phyloP scores from a whole-genome alignment of 2,888 invertebrate species.

The Dexiosoma caninum region DNA sequence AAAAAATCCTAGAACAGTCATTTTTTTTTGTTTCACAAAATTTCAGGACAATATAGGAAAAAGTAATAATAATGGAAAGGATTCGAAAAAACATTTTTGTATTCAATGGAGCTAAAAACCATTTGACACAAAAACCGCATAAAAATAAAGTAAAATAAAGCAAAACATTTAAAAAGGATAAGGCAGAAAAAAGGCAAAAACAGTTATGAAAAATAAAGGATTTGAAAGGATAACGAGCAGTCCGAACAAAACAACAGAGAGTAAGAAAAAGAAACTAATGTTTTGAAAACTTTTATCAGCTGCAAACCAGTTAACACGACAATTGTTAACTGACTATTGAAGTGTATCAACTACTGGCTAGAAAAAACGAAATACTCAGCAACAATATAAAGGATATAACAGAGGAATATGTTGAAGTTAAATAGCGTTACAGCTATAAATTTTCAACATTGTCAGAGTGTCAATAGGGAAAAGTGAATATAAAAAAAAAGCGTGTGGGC shows the following conservation, averaged over 20 bases:
- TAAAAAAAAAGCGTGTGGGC: not conserved
- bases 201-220: slow-evolving; percentile 21
- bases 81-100: slow-evolving; percentile 44
- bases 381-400: slow-evolving; percentile 33
- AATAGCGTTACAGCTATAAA: slow-evolving; percentile 53
- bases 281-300: slow-evolving; percentile 73
- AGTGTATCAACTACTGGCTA: slow-evolving; percentile 24
- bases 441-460: slow-evolving; percentile 59
- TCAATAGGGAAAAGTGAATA: slow-evolving; percentile 42
- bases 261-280: slow-evolving; percentile 43
- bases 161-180: slow-evolving; percentile 25
- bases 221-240: slow-evolving; percentile 57
- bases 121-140: slow-evolving; percentile 63
- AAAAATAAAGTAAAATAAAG: slow-evolving; percentile 54
- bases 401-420: slow-evolving; percentile 31
- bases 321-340: slow-evolving; percentile 41
- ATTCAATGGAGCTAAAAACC: slow-evolving; percentile 63
- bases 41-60: slow-evolving; percentile 20
- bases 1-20: not conserved
- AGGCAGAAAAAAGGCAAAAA: not conserved
- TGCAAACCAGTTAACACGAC: slow-evolving; percentile 74
- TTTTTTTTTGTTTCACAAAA: not conserved
- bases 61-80: slow-evolving; percentile 30
- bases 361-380: not conserved
- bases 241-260: slow-evolving; percentile 24